Evolutionary conservation across 2,888 invertebrate genomes (phyloP), one percentile per base, ranked within the genome.

Genomic region (Drosophila antonietae): DNA sequence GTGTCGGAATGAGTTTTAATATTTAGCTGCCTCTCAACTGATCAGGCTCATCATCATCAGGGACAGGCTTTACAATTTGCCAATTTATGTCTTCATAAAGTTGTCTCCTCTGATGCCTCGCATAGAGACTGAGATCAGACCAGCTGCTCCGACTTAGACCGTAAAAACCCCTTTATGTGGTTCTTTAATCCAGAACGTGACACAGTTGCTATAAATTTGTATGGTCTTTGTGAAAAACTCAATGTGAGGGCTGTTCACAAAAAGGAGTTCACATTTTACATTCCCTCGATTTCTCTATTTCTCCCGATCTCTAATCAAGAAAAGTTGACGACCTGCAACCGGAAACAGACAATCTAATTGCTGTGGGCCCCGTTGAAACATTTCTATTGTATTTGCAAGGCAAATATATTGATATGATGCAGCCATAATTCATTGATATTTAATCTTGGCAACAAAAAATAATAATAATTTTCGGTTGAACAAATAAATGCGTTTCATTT

Each of bases 51-150:
- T 78, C 69, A 72, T 71, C 64, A 67, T 65, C 55, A 43, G 72
- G 49, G 79, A 80, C 81, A 72, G 81, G 75, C 74, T 81, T 74
- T 81, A 73, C 89, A 89, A 78, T 89, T 89, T 85, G 71, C 85
- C 85, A 86, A 86, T 86, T 86, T 86, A 86, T 86, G 86, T 86
- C 86, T 86, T 89, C 79, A 86, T 86, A 86, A 88, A 84, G 58
- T 68, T 74, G 74, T 73, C 56, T 14, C 43, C 47, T 10, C 37
- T 63, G 28, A 68, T 62, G 28, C 15, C 39, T n/a, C 39, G 15
- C 39, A 10, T 23, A 15, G 39, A 33, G 52, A n/a, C 12, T 7
- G 28, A 33, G 47, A 43, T 15, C 81, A 73, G 41, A 35, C 12
- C 84, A 77, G 82, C 83, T 88, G 85, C 47, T 52, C 41, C 41